Percentiles rank a stretch among this genome's conserved stretches.
Conservation (phyloP, 2,888 invertebrate genomes). For the Nesidiocoris tenuis region DNA sequence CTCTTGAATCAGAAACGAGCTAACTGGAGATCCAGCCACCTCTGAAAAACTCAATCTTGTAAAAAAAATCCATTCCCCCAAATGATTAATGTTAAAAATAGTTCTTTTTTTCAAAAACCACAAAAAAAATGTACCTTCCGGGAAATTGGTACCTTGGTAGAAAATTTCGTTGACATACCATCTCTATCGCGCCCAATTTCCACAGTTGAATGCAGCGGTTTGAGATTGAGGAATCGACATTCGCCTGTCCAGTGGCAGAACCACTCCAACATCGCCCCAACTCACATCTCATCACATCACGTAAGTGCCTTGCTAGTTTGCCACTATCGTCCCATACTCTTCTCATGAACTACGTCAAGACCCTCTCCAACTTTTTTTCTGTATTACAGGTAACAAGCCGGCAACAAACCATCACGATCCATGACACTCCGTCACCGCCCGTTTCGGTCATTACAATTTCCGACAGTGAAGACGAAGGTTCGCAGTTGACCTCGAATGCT, state of each 20-base stretch:
- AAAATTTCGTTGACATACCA: neutral
- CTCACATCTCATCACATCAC: constrained; percentile 24
- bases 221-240: constrained; percentile 43
- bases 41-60: no score
- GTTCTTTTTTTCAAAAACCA: no score
- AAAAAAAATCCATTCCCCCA: no score
- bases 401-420: constrained; percentile 89
- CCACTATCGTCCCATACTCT: neutral
- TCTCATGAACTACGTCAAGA: neutral
- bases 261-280: constrained; percentile 25
- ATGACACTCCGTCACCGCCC: constrained; percentile 92
- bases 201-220: constrained; percentile 44
- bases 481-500: constrained; percentile 53
- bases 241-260: constrained; percentile 45
- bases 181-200: constrained; percentile 8
- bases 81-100: no score
- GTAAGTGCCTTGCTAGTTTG: constrained; percentile 11
- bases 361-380: constrained; percentile 10
- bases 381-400: constrained; percentile 51
- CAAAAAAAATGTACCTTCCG: no score
- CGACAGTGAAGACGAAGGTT: constrained; percentile 87
- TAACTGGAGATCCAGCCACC: no score
- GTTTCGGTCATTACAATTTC: constrained; percentile 94
- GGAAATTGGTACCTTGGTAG: no score
- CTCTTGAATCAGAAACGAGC: no score